Conservation (phyloP, 2,113 vertebrate genomes). For the Pterophyllum scalare region DNA sequence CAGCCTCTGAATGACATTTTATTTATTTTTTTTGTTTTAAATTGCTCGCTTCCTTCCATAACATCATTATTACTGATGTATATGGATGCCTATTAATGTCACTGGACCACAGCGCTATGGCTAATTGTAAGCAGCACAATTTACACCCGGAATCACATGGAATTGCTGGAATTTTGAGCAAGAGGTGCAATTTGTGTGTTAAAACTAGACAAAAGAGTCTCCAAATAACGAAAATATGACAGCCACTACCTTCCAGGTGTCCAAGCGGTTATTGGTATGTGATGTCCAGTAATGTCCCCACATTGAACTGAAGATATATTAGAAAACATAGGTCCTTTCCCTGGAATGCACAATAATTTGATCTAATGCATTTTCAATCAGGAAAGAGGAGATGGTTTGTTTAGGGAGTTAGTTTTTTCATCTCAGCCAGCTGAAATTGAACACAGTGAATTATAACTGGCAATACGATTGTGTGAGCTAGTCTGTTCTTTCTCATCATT, state of each 20-base stretch:
- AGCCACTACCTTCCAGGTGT: too few species aligned
- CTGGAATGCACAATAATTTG: neutral
- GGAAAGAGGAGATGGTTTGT: neutral
- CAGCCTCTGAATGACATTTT: neutral
- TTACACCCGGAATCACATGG: neutral
- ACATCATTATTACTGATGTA: neutral
- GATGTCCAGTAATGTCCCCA: neutral
- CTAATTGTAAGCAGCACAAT: neutral
- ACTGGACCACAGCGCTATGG: neutral
- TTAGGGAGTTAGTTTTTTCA: neutral
- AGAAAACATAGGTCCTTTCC: neutral
- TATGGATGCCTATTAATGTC: neutral
- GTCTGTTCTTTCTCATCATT: neutral
- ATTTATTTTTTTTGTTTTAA: neutral
- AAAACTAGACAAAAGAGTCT: too few species aligned
- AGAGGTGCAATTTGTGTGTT: too few species aligned
- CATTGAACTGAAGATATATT: neutral
- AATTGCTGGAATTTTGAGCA: neutral
- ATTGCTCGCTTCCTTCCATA: too few species aligned
- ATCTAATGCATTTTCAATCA: neutral
- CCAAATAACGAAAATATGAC: too few species aligned
- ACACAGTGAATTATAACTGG: neutral
- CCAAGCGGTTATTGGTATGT: conserved; percentile 23
- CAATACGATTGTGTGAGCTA: neutral
- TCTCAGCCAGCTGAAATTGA: neutral